Evolutionary conservation across 2,888 invertebrate genomes (phyloP), one percentile per base, ranked within the genome.

Genomic region (Oxystoma pomonae): DNA sequence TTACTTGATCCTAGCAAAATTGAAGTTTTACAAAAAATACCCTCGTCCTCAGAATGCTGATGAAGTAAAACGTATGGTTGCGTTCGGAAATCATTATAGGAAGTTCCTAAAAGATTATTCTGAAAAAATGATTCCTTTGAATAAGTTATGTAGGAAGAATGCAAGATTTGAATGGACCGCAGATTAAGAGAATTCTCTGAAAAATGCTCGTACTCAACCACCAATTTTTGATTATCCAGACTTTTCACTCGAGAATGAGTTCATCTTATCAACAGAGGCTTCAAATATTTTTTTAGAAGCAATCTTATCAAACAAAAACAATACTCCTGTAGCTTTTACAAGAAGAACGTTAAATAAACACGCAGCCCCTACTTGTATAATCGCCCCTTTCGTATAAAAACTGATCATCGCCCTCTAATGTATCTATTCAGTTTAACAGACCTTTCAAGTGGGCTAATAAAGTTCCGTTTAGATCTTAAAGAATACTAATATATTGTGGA

Each of bases 161-260:
- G 35, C 35, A 35, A 35, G 12, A 35, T 35, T 35, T 35, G 3
- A 35, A 12, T 35, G 35, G 35, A 35, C 35, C 12, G 35, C 3
- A 12, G 35, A 35, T 3, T 35, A 35, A 7, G 35, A 35, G 12
- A 35, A 12, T 3, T 35, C 35, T 35, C 12, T 35, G 3, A 55
- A 60, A 20, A 35, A 53, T 49, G 55, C 60, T 19, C 35, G 35
- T 55, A 22, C 20, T 49, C 55, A 55, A 55, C 55, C 60, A 16
- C 55, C 55, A 21, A 55, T 60, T n/a, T 56, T 60, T 16, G 60
- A 60, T 35, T 35, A 18, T 20, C 22, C 60, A 35, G 56, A 60
- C 55, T 60, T 60, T 55, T 60, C 55, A 9, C 55, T 55, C 16
- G n/a, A 60, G 7, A 60, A 60, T 22, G 55, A 60, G 35, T 60